Evolutionary conservation across 2,113 vertebrate species (phyloP).

Genomic region (Pterocles burchelli): DNA sequence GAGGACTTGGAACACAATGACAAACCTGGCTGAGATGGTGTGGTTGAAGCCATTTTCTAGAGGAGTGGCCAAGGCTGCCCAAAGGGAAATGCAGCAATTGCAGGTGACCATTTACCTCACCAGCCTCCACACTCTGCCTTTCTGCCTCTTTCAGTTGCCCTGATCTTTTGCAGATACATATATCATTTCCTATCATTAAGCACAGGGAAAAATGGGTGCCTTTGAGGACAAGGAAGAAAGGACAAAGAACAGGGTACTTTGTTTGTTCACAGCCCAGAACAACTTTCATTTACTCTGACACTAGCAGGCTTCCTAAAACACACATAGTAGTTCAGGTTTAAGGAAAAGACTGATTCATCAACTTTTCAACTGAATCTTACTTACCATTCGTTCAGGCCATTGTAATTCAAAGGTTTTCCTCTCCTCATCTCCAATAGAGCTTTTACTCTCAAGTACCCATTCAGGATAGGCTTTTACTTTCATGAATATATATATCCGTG

Average conservation of each 20-base stretch:
- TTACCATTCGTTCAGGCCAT: background rate
- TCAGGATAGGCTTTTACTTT: background rate
- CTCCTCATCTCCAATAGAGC: background rate
- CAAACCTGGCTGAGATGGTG: background rate
- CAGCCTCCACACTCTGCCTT: background rate
- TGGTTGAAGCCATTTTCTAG: background rate
- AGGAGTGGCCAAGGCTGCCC: background rate
- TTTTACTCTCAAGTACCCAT: background rate
- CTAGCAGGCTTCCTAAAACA: background rate
- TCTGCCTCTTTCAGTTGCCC: background rate
- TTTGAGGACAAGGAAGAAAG: background rate
- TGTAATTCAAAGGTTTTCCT: background rate
- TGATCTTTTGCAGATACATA: background rate
- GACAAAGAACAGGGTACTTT: background rate
- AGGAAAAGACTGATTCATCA: background rate
- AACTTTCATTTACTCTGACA: background rate
- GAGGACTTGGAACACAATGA: background rate
- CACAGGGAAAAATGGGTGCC: background rate
- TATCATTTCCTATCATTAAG: background rate
- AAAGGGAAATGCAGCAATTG: background rate
- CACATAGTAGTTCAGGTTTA: background rate
- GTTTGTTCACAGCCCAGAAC: background rate
- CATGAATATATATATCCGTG: background rate
- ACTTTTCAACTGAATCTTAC: background rate
- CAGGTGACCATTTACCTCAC: background rate